These are phyloP conservation scores for Poecile montanus DNA, from an alignment of 2,797 vertebrate genomes.

Conservation along the genomic window DNA sequence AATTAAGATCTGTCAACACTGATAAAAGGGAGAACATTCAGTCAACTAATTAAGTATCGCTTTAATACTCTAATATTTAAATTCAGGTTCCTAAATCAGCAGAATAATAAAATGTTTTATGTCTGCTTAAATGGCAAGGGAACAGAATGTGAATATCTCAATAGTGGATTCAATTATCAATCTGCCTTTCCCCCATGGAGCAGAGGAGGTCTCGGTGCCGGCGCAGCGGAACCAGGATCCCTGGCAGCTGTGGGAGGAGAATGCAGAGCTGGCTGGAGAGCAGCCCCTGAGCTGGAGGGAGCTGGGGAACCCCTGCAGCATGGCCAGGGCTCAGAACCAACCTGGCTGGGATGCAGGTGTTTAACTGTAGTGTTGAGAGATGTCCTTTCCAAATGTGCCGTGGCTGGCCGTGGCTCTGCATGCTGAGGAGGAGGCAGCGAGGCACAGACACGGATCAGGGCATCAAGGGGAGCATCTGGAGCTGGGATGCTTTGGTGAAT, in stretches of 20 bases:
- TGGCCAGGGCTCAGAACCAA: background rate
- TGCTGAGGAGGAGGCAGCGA: fast-evolving
- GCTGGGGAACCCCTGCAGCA: background rate
- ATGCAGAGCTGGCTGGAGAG: background rate
- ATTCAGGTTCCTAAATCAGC: slow-evolving; percentile 74
- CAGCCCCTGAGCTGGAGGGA: background rate
- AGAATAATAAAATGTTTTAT: slow-evolving; percentile 74
- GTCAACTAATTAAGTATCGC: slow-evolving; percentile 77
- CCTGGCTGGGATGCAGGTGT: background rate
- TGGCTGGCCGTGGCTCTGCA: background rate
- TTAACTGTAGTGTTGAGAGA: background rate
- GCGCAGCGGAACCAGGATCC: background rate
- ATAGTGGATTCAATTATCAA: slow-evolving; percentile 60
- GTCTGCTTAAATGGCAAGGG: slow-evolving; percentile 70
- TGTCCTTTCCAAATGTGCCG: background rate
- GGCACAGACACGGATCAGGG: background rate
- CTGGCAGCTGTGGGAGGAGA: background rate
- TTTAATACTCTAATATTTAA: slow-evolving; percentile 78
- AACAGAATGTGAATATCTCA: slow-evolving; percentile 66
- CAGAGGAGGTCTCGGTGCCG: background rate
- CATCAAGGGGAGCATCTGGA: background rate
- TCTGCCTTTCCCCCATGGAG: background rate
- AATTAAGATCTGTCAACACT: slow-evolving; percentile 78
- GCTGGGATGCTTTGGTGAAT: background rate
- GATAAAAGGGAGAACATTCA: slow-evolving; percentile 77